A percentile compares a stretch with the other conserved stretches of the same genome.
phyloP scores from a whole-genome alignment of 53 echinoderm and acorn worm species.

The Echinometra lucunter region DNA sequence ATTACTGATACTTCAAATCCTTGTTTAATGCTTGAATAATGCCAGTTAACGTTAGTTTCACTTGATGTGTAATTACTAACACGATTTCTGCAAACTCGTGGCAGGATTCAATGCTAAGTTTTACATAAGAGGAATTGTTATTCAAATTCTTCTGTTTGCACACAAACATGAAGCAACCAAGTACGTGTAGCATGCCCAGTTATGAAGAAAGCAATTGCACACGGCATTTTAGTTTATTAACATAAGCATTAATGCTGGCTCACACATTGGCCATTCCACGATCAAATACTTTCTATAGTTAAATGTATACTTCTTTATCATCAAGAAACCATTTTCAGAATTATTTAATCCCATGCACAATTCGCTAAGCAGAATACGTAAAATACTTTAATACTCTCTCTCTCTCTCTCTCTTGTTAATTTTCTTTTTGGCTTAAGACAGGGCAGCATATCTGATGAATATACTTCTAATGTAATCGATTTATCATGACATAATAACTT shows the following conservation, averaged over 20 bases:
- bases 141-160: neutral
- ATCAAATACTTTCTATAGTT: neutral
- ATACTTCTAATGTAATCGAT: neutral
- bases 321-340: neutral
- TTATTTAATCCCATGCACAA: no score
- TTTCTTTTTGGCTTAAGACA: neutral
- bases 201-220: neutral
- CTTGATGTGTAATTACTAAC: neutral
- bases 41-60: constrained; percentile 15
- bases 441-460: neutral
- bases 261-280: neutral
- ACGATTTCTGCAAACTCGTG: neutral
- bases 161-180: neutral
- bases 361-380: neutral
- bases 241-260: neutral
- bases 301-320: neutral
- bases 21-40: neutral
- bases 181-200: neutral
- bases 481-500: neutral
- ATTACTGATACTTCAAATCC: neutral
- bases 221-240: neutral
- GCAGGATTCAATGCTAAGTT: neutral
- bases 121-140: neutral
- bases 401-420: no score
- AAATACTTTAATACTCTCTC: neutral